These are phyloP conservation scores for Synanthedon tipuliformis DNA, from an alignment of 2,888 invertebrate species.

Conservation along the genomic window DNA sequence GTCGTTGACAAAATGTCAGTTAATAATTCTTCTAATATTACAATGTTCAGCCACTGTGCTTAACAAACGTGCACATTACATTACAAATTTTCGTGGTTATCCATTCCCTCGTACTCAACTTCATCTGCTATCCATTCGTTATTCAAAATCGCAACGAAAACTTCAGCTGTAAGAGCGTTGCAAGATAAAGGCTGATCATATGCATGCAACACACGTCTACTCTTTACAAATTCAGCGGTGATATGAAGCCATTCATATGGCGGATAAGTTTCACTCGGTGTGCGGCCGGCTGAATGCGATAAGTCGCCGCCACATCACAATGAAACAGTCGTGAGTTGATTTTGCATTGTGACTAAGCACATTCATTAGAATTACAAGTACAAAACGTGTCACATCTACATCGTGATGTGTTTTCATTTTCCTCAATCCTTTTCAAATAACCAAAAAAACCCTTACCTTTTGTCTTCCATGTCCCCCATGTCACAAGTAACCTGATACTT, in stretches of 20 bases:
- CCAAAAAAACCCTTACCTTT: no score
- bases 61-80: no score
- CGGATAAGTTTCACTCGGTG: constrained; percentile 55
- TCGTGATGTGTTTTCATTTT: no score
- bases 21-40: neutral
- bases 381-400: neutral
- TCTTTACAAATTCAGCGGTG: constrained; percentile 64
- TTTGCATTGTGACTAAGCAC: constrained; percentile 2
- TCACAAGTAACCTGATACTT: no score
- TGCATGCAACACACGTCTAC: constrained; percentile 62
- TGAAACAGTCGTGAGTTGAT: constrained; percentile 43
- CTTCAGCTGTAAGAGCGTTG: constrained; percentile 35
- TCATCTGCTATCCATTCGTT: constrained; percentile 30
- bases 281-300: constrained; percentile 51
- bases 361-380: neutral
- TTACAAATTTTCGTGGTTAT: neutral
- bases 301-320: constrained; percentile 44
- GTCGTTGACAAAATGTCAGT: neutral
- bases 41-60: neutral
- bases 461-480: no score
- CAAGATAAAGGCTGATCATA: constrained; percentile 52
- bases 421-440: no score
- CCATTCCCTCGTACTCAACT: constrained; percentile 8
- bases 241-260: constrained; percentile 54
- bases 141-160: constrained; percentile 29